Evolutionary conservation across 2,797 vertebrate genomes (phyloP), one percentile per base, ranked within the genome.

Genomic region (Scarus forsteni): DNA sequence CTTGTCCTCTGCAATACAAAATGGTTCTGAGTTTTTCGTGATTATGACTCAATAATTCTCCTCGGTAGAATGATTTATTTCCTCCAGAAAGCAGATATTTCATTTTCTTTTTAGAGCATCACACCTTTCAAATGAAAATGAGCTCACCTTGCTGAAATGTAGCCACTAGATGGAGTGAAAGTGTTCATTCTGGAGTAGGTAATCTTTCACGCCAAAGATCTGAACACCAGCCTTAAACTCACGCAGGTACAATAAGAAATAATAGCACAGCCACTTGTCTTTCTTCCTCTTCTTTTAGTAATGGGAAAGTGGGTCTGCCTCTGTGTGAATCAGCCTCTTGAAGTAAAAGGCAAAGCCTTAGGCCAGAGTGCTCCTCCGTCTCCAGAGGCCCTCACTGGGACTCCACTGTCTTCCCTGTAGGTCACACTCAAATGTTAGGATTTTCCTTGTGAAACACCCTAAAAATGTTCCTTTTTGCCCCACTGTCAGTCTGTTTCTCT

Each of bases 91-190:
- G 14, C 27, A 39, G 11, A 50, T 16, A 11, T 69, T 15, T 8
- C 11, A 43, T 38, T 42, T 66, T 57, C 27, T 19, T 12, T 72
- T n/a, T 5, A 0, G 10, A n/a, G 12, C 12, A 50, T 19, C 15
- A 7, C n/a, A 18, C 27, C 11, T 52, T 27, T 54, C 4, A 27
- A 27, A 27, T 27, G 12, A 52, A 1, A 57, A 57, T 8, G 50
- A 65, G n/a, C n/a, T 53, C 38, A 43, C 2, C 8, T 15, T 66
- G 15, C 53, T 35, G 66, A 63, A 48, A 49, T 71, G 18, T 53
- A 70, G 61, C 90, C 93, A 94, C 92, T 88, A 92, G 92, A 89
- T 91, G 92, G 92, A 58, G 90, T 70, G 48, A 61, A 88, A 85
- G 85, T 63, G 76, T 77, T 52, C 75, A 74, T 45, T 65, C 43